Conservation (phyloP, 2,888 invertebrate genomes). For the Idaea straminata region DNA sequence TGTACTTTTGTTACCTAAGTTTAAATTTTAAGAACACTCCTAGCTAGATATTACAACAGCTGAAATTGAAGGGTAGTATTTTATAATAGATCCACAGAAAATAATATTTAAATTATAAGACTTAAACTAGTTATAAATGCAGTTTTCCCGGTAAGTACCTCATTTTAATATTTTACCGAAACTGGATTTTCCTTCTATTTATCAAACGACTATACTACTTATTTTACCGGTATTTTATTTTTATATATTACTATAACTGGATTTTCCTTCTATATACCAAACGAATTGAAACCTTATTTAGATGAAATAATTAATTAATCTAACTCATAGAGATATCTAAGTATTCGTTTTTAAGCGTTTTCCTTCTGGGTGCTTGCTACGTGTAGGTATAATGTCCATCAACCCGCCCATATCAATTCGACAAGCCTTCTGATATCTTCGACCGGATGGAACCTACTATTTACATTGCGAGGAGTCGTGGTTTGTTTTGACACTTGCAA, state of each 20-base stretch:
- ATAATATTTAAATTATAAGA: too few species aligned
- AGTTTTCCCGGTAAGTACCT: too few species aligned
- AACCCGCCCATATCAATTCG: constrained; percentile 3
- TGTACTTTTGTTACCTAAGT: too few species aligned
- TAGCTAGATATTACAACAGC: too few species aligned
- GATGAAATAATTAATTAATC: neutral
- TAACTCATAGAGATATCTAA: too few species aligned
- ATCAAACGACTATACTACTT: neutral
- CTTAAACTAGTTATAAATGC: too few species aligned
- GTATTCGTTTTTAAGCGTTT: neutral
- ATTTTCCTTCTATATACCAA: neutral
- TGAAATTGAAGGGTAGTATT: too few species aligned
- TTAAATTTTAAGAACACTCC: too few species aligned
- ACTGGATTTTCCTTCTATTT: neutral
- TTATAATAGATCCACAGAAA: too few species aligned
- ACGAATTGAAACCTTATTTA: neutral
- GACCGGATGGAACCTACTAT: neutral
- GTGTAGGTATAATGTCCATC: constrained; percentile 3
- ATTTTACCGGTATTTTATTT: neutral
- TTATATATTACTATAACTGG: neutral
- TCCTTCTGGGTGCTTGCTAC: neutral
- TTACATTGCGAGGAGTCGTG: neutral
- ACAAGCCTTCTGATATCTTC: neutral
- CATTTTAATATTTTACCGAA: too few species aligned
- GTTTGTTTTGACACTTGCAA: constrained; percentile 25